Conservation (phyloP, 2,888 invertebrate species). For the Zygothrica quintamaculata region DNA sequence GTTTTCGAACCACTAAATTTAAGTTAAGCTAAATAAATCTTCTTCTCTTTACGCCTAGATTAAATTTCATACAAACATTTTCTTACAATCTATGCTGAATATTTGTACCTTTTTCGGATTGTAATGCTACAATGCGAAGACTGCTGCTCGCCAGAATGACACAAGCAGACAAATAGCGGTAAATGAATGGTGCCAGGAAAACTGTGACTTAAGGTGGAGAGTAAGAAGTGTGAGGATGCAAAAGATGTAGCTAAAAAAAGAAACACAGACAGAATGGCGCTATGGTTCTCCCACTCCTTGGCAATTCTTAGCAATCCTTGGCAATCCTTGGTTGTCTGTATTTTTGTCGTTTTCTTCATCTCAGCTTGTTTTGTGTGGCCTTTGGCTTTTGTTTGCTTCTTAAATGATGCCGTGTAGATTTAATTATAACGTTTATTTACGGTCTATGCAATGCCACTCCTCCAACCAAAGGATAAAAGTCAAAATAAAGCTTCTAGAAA, state of each 20-base stretch:
- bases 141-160: slow-evolving; percentile 55
- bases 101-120: no score
- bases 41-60: no score
- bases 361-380: slow-evolving; percentile 5
- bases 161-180: slow-evolving; percentile 47
- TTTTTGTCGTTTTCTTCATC: slow-evolving; percentile 16
- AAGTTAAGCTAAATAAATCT: no score
- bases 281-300: slow-evolving; percentile 28
- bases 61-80: no score
- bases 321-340: slow-evolving; percentile 27
- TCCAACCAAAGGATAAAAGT: background rate
- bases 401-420: slow-evolving; percentile 56
- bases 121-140: slow-evolving; percentile 17
- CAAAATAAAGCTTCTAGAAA: no score
- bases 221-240: background rate
- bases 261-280: slow-evolving; percentile 29
- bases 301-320: no score
- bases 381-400: slow-evolving; percentile 55
- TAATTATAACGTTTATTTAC: slow-evolving; percentile 60
- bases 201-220: background rate
- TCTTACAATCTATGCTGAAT: no score
- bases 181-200: slow-evolving; percentile 30
- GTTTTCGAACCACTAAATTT: no score
- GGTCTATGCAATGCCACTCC: slow-evolving; percentile 9
- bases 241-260: background rate